A percentile compares a stretch with the other conserved stretches of the same genome.
Evolutionary conservation across 2,888 invertebrate genomes (phyloP).

Genomic region (Metallyticus violacea): DNA sequence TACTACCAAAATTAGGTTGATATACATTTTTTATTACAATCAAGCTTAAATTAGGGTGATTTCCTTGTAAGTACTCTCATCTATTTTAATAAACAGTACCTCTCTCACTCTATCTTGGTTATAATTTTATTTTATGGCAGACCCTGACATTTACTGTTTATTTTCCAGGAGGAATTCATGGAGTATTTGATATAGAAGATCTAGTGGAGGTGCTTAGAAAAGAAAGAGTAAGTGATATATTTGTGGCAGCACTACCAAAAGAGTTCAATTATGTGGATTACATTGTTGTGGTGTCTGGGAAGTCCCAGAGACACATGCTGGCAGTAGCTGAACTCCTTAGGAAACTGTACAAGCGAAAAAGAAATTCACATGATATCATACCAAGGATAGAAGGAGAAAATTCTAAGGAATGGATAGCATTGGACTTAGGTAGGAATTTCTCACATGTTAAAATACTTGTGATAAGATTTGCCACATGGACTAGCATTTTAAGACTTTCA

Average conservation of each 20-base stretch:
- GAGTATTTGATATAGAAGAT: constrained; percentile 88
- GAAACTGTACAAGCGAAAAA: constrained; percentile 73
- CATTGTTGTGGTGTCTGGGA: constrained; percentile 75
- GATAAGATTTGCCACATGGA: no score
- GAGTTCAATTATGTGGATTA: constrained; percentile 79
- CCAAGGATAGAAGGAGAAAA: constrained; percentile 76
- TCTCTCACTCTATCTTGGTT: no score
- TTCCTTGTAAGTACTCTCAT: no score
- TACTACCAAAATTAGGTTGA: no score
- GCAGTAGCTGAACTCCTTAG: constrained; percentile 73
- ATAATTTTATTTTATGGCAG: no score
- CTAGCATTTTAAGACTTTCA: no score
- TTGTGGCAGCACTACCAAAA: constrained; percentile 72
- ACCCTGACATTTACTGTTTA: no score
- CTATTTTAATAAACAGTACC: no score
- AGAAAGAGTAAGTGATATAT: constrained; percentile 78
- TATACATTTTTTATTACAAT: no score
- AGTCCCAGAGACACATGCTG: constrained; percentile 69
- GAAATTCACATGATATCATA: constrained; percentile 57
- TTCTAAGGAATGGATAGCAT: constrained; percentile 80
- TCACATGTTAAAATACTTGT: not conserved
- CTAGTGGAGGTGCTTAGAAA: constrained; percentile 69
- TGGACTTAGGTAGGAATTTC: constrained; percentile 76
- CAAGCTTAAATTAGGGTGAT: no score
- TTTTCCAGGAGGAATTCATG: constrained; percentile 70